Evolutionary conservation across 2,888 invertebrate species (phyloP), one percentile per base, ranked within the genome.

Genomic region (Chaetogeoica ovagalla): DNA sequence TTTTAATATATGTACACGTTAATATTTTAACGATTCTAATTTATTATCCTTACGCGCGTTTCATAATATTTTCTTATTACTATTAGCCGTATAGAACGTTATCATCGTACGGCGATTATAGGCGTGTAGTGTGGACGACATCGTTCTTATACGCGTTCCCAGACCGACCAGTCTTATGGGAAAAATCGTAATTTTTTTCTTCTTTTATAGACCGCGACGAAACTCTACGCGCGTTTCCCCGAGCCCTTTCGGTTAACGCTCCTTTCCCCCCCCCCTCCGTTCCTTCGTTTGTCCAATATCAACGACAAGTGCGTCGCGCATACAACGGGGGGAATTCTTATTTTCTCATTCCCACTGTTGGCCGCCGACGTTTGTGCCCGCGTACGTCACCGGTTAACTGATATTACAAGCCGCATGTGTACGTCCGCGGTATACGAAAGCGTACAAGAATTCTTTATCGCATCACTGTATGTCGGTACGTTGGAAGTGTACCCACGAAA

Each of bases 381-480:
- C 48, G 13, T 48, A 48, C 66, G 66, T 75, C 66, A 66, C 66
- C 66, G 66, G 66, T 59, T 43, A 75, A 75, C 75, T 66, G 39
- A 66, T 75, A 55, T 59, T 48, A 62, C 17, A 39, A 15, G 37
- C 37, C 19, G 21, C 17, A 74, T 55, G 74, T 74, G 74, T 74
- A 37, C 5, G 74, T 21, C 15, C 1, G 48, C 11, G n/a, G n/a
- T n/a, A n/a, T n/a, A 48, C 11, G 48, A 48, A 48, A 48, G 13
- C 48, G 15, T 48, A n/a, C n/a, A n/a, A n/a, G 30, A 30, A 30
- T 30, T 4, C 30, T 39, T 30, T 30, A 30, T 30, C 30, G 30
- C 30, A 30, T 30, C 30, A 4, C 30, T 4, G 4, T 4, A 30
- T 1, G 30, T 30, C 30, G 30, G 30, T 30, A 30, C 30, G 30